Evolutionary conservation across 2,113 vertebrate genomes (phyloP).

Genomic region (Cottus gobio): DNA sequence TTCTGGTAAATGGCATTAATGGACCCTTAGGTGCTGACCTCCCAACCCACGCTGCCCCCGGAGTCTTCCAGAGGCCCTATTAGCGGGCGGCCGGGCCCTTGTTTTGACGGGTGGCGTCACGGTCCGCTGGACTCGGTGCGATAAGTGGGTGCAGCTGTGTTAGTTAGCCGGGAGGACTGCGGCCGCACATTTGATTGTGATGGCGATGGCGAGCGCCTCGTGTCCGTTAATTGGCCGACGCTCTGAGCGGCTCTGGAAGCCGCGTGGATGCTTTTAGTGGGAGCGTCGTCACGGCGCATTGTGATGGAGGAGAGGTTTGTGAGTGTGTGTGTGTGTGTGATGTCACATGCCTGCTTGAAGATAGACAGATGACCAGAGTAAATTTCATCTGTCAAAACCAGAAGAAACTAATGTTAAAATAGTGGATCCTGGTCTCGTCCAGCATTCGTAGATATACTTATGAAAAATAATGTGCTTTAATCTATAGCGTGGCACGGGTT

Average conservation of each 20-base stretch:
- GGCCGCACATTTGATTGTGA: constrained; percentile 66
- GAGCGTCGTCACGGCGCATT: constrained; percentile 31
- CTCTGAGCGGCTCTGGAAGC: constrained; percentile 30
- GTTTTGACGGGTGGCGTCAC: constrained; percentile 69
- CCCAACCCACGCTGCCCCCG: constrained; percentile 40
- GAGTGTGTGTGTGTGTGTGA: too few species aligned
- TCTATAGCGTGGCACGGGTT: too few species aligned
- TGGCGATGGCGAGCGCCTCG: constrained; percentile 39
- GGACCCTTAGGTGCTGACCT: constrained; percentile 61
- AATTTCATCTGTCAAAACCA: not conserved
- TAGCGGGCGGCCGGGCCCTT: constrained; percentile 64
- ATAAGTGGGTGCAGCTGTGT: constrained; percentile 72
- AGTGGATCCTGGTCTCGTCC: too few species aligned
- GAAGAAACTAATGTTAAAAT: not conserved
- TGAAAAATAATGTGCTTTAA: too few species aligned
- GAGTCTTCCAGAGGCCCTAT: constrained; percentile 65
- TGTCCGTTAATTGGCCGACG: constrained; percentile 61
- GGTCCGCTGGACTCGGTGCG: constrained; percentile 49
- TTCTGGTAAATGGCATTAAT: constrained; percentile 57
- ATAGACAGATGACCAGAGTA: not conserved
- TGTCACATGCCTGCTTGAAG: constrained; percentile 1
- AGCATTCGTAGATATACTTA: too few species aligned
- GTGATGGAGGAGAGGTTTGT: constrained; percentile 49
- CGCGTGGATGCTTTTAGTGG: constrained; percentile 33
- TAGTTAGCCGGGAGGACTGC: constrained; percentile 62